phyloP scores from a whole-genome alignment of 2,888 invertebrate genomes.

The Mechanitis mazaeus region DNA sequence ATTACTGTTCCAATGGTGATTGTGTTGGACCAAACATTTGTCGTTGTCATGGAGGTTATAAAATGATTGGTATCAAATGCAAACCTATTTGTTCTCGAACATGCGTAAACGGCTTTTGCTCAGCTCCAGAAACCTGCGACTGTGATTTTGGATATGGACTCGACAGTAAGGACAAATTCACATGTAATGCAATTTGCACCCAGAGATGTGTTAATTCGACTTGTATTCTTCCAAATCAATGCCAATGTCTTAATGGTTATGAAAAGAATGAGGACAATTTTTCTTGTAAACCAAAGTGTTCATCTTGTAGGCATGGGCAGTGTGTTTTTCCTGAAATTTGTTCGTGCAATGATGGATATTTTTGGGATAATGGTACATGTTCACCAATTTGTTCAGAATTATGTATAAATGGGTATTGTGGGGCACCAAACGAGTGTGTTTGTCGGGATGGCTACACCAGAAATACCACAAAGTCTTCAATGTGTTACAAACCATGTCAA shows the following conservation, averaged over 20 bases:
- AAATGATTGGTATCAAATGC: constrained; percentile 25
- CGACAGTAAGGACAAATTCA: constrained; percentile 13
- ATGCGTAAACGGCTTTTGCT: constrained; percentile 26
- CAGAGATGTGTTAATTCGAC: constrained; percentile 38
- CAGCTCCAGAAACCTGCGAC: constrained; percentile 25
- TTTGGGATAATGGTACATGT: constrained; percentile 35
- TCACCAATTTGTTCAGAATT: constrained; percentile 45
- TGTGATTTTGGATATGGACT: constrained; percentile 25
- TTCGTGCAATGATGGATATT: constrained; percentile 27
- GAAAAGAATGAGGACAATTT: constrained; percentile 30
- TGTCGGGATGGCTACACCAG: constrained; percentile 42
- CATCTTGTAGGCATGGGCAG: constrained; percentile 24
- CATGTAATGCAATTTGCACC: constrained; percentile 37
- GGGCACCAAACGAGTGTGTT: constrained; percentile 46
- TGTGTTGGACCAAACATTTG: constrained; percentile 46
- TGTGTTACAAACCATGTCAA: constrained; percentile 43
- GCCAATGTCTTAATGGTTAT: constrained; percentile 37
- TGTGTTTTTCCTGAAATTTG: constrained; percentile 27
- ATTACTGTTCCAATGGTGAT: constrained; percentile 37
- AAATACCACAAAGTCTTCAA: constrained; percentile 28
- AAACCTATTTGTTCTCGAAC: constrained; percentile 22
- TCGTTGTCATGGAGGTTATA: constrained; percentile 35
- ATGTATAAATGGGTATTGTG: constrained; percentile 48
- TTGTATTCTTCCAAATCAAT: constrained; percentile 40
- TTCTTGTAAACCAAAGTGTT: constrained; percentile 45